Conservation (phyloP, 2,113 vertebrate genomes). For the Pseudorasbora parva region DNA sequence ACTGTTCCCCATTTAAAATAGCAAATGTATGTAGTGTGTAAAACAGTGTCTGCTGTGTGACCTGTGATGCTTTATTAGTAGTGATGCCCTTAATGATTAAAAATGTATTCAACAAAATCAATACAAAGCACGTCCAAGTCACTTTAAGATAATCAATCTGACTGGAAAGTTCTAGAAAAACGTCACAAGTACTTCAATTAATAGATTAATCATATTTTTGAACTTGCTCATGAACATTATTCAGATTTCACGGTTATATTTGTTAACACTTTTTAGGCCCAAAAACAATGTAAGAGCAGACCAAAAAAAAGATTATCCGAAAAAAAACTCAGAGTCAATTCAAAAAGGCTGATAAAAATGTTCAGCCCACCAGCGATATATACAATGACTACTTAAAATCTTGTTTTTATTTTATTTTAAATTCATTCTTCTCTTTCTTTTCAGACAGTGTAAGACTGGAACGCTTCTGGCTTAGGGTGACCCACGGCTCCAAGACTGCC, state of each 20-base stretch:
- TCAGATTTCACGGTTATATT: no score
- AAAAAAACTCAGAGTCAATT: no score
- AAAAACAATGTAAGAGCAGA: neutral
- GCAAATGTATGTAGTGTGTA: neutral
- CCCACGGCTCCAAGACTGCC: conserved; percentile 83
- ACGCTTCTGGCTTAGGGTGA: conserved; percentile 82
- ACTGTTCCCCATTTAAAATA: neutral
- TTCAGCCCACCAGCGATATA: neutral
- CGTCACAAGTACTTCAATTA: no score
- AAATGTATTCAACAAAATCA: no score
- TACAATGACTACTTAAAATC: neutral
- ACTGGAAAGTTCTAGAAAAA: no score
- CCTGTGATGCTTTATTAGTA: neutral
- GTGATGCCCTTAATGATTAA: neutral
- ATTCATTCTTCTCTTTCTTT: conserved; percentile 61
- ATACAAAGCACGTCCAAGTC: neutral
- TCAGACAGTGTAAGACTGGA: conserved; percentile 85
- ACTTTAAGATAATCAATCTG: neutral
- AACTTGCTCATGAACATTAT: no score
- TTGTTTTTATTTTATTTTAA: conserved; percentile 50
- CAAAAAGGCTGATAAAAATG: neutral
- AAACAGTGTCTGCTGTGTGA: neutral
- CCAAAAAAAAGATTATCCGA: no score
- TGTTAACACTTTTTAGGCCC: neutral
- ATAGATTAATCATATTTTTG: no score